Evolutionary conservation across 1,140 invertebrate species (phyloP), one percentile per base, ranked within the genome.

Genomic region (Drosophila orosa): DNA sequence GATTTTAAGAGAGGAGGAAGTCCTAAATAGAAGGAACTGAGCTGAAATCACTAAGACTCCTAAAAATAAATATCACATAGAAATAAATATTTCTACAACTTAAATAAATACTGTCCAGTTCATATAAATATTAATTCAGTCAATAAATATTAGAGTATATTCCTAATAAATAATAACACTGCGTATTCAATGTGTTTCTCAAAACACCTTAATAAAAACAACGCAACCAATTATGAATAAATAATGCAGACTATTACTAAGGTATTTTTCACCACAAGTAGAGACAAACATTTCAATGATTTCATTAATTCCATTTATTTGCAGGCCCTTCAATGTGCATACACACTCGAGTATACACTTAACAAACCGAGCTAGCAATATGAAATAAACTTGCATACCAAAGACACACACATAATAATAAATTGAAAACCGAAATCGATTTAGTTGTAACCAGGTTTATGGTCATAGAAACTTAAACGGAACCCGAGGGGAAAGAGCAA

Each of bases 361-460:
- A 29, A 39, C 54, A 50, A 58, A 59, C 52, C 25, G 25, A 24
- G 37, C 12, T 44, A 31, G 12, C 37, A 59, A 35, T 52, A 37
- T 65, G 50, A 67, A 67, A 54, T 67, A 35, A 58, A 48, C 65
- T 58, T 48, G 67, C 63, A 69, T 54, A 39, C 66, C 68, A 71
- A 22, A 39, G 52, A 33, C 42, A 58, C 42, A 60, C 25, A 37
- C 56, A 71, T 71, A 71, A 71, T 71, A 71, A 71, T 71, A 71
- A 71, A 71, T 71, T 56, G 67, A 57, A 71, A 71, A 40, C 68
- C 68, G 52, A 72, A 72, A 72, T 72, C 68, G 68, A 72, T 72
- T 72, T 72, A 71, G 68, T 71, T 72, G 50, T 71, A 71, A 71
- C 67, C 68, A 58, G 56, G 67, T 69, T 71, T 71, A 71, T 71